Evolutionary conservation across 2,113 vertebrate genomes (phyloP), one percentile per base, ranked within the genome.

Genomic region (Excalfactoria chinensis): DNA sequence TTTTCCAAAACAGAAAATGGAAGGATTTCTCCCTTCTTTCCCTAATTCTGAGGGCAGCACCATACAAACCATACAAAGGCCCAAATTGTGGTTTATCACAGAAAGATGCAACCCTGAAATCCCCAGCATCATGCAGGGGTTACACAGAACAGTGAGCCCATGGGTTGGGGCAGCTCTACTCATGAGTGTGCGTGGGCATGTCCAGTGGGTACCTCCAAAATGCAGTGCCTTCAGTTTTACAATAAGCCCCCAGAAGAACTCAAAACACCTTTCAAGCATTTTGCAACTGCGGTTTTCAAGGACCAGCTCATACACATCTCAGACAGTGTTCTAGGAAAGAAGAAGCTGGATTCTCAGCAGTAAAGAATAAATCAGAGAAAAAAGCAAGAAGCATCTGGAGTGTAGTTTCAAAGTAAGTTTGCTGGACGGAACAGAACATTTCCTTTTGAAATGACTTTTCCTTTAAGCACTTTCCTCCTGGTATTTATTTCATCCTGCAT

Each of bases 401-500:
- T 58, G 62, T 18, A 66, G 70, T 69, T 82, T 71, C 23, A 55
- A 82, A 55, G 7, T 48, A 67, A 71, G 25, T 41, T 67, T 58
- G 22, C 26, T 0, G 0, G 73, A 91, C 63, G n/a, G 9, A 93
- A 40, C 9, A 46, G 30, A 60, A 44, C 6, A 43, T 71, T 90
- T 94, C 77, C 81, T 63, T 59, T 51, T 49, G 70, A 77, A 85
- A 79, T 70, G 41, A 94, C 55, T 84, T 67, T 28, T 16, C 11
- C 32, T 48, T 49, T 22, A 93, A 88, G 63, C 82, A 93, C 86
- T 86, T 77, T 85, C 25, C 6, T 76, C 63, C 55, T 73, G 21
- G 6, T 62, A 51, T 76, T 86, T 71, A 30, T 69, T 93, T 92
- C 67, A 82, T 90, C 67, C 64, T 86, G 32, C 32, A 20, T 66